These are phyloP conservation scores for Gouania willdenowi DNA, from an alignment of 2,797 vertebrate species.

Conservation along the genomic window DNA sequence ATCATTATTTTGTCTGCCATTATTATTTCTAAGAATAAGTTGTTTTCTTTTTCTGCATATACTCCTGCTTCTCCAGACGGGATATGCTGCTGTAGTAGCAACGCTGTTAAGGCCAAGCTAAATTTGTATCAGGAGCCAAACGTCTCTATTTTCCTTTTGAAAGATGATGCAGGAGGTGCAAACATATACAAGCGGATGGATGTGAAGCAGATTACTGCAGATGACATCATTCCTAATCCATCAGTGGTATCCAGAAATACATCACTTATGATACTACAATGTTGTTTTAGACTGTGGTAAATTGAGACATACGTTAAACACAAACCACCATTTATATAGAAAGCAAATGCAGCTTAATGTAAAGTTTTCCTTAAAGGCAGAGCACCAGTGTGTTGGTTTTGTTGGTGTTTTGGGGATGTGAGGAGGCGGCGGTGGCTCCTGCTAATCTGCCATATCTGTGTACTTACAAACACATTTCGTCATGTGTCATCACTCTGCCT, in stretches of 20 bases:
- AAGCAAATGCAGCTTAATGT: not conserved
- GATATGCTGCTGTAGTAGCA: constrained; percentile 31
- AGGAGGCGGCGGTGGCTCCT: not conserved
- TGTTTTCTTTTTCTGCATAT: constrained; percentile 24
- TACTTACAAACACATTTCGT: constrained; percentile 30
- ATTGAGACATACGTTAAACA: constrained; percentile 26
- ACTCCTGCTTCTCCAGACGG: constrained; percentile 8
- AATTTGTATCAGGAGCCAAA: constrained; percentile 36
- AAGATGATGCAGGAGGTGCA: constrained; percentile 44
- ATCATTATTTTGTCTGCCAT: constrained; percentile 25
- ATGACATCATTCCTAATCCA: constrained; percentile 68
- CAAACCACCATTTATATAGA: constrained; percentile 7
- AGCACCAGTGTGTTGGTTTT: not conserved
- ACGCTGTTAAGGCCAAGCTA: constrained; percentile 30
- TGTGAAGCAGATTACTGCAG: constrained; percentile 54
- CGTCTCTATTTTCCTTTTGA: constrained; percentile 50
- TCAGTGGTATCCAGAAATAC: constrained; percentile 48
- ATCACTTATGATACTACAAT: constrained; percentile 34
- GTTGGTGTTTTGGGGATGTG: constrained; percentile 5
- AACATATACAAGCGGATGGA: constrained; percentile 47
- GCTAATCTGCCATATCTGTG: constrained; percentile 26
- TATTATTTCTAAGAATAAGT: constrained; percentile 50
- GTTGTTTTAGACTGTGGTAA: too few relatives aligned
- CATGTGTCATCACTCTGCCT: constrained; percentile 9
- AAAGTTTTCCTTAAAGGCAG: constrained; percentile 4